Conservation (phyloP, 2,797 vertebrate genomes). For the Melanitta fusca region DNA sequence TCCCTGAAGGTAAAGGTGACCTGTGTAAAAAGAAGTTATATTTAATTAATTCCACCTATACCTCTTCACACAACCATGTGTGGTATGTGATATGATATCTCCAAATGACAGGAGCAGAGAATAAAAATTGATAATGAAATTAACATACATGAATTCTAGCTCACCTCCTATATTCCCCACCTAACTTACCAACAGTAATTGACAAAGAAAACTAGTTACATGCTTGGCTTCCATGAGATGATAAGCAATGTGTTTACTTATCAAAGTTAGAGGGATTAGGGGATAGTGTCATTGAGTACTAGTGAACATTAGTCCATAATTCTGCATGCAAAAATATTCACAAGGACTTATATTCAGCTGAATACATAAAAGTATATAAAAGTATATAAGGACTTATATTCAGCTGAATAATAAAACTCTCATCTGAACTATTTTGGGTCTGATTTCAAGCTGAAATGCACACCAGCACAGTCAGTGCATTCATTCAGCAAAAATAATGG, state of each 20-base stretch:
- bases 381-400: background rate
- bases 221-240: background rate
- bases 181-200: background rate
- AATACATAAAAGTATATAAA: background rate
- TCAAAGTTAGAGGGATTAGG: background rate
- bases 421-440: background rate
- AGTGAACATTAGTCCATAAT: background rate
- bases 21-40: background rate
- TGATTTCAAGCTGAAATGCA: slow-evolving; percentile 1
- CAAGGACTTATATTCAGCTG: background rate
- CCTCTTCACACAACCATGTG: background rate
- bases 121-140: slow-evolving; percentile 4
- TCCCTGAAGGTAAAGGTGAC: background rate
- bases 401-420: background rate
- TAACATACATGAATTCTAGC: background rate
- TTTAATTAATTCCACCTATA: background rate
- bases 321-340: background rate
- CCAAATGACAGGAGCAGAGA: background rate
- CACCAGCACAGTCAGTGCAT: background rate
- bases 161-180: background rate
- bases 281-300: background rate
- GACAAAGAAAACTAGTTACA: background rate
- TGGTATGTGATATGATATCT: background rate
- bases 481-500: background rate
- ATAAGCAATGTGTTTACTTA: background rate